Conservation (phyloP, 2,797 vertebrate genomes). For the Fistularia tabacaria region DNA sequence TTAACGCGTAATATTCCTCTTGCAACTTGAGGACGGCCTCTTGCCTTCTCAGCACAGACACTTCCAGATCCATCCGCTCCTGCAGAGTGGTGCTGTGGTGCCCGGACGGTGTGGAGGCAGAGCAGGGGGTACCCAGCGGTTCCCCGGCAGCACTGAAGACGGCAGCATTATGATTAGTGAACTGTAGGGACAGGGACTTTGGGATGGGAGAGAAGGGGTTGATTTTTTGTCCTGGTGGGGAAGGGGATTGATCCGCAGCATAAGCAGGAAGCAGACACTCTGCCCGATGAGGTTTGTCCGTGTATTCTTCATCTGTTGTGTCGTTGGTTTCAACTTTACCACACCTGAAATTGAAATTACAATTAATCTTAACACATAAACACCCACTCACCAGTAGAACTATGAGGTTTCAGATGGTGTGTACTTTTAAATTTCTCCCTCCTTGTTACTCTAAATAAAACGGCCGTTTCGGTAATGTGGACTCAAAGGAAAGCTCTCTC, state of each 20-base stretch:
- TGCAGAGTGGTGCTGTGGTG: conserved; percentile 33
- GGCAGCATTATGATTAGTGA: conserved; percentile 4
- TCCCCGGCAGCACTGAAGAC: conserved; percentile 13
- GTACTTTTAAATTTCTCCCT: too few species aligned
- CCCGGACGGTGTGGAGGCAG: conserved; percentile 10
- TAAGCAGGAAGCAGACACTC: conserved; percentile 19
- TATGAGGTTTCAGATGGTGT: too few species aligned
- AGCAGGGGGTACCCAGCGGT: conserved; percentile 16
- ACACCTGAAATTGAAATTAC: conserved; percentile 25
- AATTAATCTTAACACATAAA: neutral
- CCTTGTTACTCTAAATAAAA: too few species aligned
- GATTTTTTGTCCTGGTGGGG: conserved; percentile 25
- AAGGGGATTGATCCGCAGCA: conserved; percentile 2
- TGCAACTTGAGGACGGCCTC: conserved; percentile 61
- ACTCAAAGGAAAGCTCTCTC: too few species aligned
- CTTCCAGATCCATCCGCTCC: conserved; percentile 52
- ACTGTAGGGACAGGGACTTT: conserved; percentile 11
- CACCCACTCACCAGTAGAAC: neutral
- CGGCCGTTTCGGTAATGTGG: too few species aligned
- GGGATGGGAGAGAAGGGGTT: conserved; percentile 8
- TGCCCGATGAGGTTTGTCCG: conserved; percentile 15
- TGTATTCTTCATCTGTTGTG: conserved; percentile 10
- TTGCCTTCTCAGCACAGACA: conserved; percentile 59
- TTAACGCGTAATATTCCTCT: conserved; percentile 63
- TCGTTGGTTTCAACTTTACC: conserved; percentile 19